phyloP scores from a whole-genome alignment of 2,797 vertebrate species.

The Cryptoblepharus egeriae region DNA sequence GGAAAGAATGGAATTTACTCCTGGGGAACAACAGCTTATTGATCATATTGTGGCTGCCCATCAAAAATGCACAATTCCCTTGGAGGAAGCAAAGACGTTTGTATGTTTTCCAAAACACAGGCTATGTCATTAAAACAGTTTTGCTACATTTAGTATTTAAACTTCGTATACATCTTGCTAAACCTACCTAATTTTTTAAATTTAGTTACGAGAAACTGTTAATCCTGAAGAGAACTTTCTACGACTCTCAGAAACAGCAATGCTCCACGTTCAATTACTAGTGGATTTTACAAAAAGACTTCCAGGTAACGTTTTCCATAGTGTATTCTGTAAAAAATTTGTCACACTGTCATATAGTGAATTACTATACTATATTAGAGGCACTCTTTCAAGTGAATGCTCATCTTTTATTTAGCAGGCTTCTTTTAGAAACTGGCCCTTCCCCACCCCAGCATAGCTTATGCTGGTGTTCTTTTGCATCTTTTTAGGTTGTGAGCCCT shows the following conservation, averaged over 20 bases:
- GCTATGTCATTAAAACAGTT: background rate
- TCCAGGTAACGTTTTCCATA: slow-evolving; percentile 80
- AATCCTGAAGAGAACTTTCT: slow-evolving; percentile 79
- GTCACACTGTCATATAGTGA: background rate
- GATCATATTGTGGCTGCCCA: slow-evolving; percentile 89
- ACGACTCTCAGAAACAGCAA: slow-evolving; percentile 75
- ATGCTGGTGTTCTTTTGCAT: too few species aligned
- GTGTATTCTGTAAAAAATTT: background rate
- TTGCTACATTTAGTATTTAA: background rate
- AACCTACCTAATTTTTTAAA: slow-evolving; percentile 34
- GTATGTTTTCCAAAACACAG: slow-evolving; percentile 75
- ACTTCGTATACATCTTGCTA: slow-evolving; percentile 13
- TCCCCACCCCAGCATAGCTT: too few species aligned
- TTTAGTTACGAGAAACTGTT: slow-evolving; percentile 80
- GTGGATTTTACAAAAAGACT: slow-evolving; percentile 90
- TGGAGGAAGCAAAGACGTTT: slow-evolving; percentile 80
- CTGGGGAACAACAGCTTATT: slow-evolving; percentile 86
- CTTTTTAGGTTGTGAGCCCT: too few species aligned
- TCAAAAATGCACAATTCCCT: slow-evolving; percentile 81
- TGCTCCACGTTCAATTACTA: slow-evolving; percentile 83
- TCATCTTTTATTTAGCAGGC: too few species aligned
- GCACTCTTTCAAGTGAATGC: too few species aligned
- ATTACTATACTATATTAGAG: too few species aligned
- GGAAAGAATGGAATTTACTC: slow-evolving; percentile 79
- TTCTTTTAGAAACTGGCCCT: too few species aligned